Evolutionary conservation across 2,113 vertebrate species (phyloP), one percentile per base, ranked within the genome.

Genomic region (Chamaea fasciata): DNA sequence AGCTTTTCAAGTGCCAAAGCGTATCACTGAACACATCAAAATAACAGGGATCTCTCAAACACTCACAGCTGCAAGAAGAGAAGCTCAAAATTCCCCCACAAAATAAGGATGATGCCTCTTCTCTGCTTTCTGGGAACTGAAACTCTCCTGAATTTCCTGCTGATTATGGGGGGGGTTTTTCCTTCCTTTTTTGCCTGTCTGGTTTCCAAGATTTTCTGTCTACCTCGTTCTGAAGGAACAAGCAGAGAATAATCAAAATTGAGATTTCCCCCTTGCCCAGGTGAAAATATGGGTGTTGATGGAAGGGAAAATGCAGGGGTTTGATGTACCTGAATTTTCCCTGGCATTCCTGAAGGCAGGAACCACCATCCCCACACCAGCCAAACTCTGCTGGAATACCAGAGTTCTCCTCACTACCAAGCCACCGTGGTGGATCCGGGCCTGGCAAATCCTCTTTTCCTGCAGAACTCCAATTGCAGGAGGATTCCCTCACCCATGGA

Each of bases 261-360:
- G 42, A 68, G 47, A n/a, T 26, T 13, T 20, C 10, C 0, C 2
- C 7, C 5, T 5, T 1, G 6, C 3, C 33, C 20, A 17, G 9
- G 23, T 57, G 13, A 64, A 84, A 91, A 85, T 15, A 11, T 2
- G 15, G 6, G 23, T 42, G 2, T 42, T 8, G 21, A 27, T 0
- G 16, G 23, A 87, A 71, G 37, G 15, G 33, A 62, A 84, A 90
- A 46, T 0, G 6, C 19, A 74, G 42, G 13, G 13, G 44, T 46
- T 42, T 8, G n/a, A n/a, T 2, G 2, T 1, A 4, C 18, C 42
- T 2, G 22, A 65, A 14, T 20, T 71, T 23, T 7, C 6, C 8
- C 16, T 65, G 67, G 27, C 15, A 31, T 56, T 64, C 15, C 26
- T 2, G 7, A 82, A 47, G 44, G 13, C 41, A 55, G 84, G 85